These are phyloP conservation scores for Thymallus thymallus DNA, from an alignment of 2,113 vertebrate species.

Conservation along the genomic window DNA sequence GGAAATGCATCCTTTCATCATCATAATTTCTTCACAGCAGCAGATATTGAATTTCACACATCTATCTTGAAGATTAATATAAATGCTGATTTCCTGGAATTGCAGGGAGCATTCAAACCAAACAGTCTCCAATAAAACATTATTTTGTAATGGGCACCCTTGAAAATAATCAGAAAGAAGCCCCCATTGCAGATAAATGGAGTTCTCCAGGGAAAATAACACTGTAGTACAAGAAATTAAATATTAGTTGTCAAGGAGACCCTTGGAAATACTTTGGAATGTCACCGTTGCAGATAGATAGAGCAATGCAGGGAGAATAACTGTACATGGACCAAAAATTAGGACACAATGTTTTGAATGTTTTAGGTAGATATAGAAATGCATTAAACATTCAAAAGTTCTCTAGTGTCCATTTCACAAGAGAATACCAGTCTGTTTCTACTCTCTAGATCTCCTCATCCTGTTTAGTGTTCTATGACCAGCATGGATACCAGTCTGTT, in stretches of 20 bases:
- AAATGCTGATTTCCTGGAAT: constrained; percentile 1
- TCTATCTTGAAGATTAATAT: neutral
- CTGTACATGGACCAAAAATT: too few species aligned
- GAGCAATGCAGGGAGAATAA: too few species aligned
- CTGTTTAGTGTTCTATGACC: too few species aligned
- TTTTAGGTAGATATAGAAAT: too few species aligned
- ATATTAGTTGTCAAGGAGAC: neutral
- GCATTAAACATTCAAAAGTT: too few species aligned
- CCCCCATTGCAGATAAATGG: too few species aligned
- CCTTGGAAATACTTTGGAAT: neutral
- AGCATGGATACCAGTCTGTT: too few species aligned
- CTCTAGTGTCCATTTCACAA: too few species aligned
- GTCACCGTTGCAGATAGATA: too few species aligned
- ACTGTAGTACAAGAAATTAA: neutral
- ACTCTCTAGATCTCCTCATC: too few species aligned
- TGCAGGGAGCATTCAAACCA: neutral
- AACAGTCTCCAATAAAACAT: neutral
- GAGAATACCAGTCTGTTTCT: too few species aligned
- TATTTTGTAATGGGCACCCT: neutral
- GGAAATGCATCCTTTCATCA: constrained; percentile 3
- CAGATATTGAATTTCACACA: neutral
- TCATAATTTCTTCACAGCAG: neutral
- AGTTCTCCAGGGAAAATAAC: neutral
- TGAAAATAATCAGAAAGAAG: neutral
- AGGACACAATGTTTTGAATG: too few species aligned